Base-by-base conservation (phyloP, 2,888 invertebrate genomes). In the Hyalella azteca region DNA sequence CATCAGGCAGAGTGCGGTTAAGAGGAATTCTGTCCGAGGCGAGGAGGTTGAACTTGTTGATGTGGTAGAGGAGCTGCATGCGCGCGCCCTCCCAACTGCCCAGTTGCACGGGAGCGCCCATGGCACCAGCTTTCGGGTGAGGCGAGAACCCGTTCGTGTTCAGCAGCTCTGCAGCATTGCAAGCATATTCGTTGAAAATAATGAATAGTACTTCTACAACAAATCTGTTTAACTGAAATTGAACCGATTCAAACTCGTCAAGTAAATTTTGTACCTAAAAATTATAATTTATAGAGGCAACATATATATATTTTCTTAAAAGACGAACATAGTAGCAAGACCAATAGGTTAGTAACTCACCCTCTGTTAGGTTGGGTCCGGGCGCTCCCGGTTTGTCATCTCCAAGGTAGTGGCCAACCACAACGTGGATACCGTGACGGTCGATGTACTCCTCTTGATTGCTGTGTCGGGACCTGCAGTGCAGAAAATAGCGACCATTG, bases 401-500 rank as follows among this genome's bases (percentile, higher is more conserved):
- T 75, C 95, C 96, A 86, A 95, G 91, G 88, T 95, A 96, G 88
- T 95, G 95, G 1, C 95, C 96, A 36, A 96, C 94, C 77, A 96
- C 92, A 7, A 95, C 94, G 87, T 92, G 92, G 88, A 94, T 92
- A n/a, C 93, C 94, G 87, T 90, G 90, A 79, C 90, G 90, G 87
- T 93, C 93, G 36, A 93, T 90, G 88, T 93, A 93, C 85, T 93
- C 92, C 85, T 91, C 90, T 87, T 92, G 92, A 86, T 86, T 82
- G 26, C 77, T 78, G 76, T 80, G 81, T 7, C 77, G 77, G 4
- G 82, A 82, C 66, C 80, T 79, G n/a, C 39, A 15, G n/a, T n/a
- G n/a, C n/a, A n/a, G n/a, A n/a, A n/a, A n/a, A n/a, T n/a, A n/a
- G n/a, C n/a, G n/a, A n/a, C n/a, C n/a, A n/a, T n/a, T n/a, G n/a